Percentiles rank a stretch among this genome's conserved stretches.
Evolutionary conservation across 35 echinoderm and acorn worm genomes (phyloP).

Genomic region (Lytechinus pictus): DNA sequence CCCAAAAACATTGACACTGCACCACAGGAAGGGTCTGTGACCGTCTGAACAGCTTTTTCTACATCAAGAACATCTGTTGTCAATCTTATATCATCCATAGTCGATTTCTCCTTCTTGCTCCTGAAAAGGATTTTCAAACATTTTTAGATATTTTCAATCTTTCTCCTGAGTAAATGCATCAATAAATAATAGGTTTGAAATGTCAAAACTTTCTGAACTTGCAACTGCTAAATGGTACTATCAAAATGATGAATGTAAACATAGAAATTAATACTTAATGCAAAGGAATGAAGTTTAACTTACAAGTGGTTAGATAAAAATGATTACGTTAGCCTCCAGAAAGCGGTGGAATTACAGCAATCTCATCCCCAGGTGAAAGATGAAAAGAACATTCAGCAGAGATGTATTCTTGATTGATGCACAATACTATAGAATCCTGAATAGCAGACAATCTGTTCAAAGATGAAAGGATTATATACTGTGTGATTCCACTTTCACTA

Average conservation of each 20-base stretch:
- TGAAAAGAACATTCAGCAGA: constrained; percentile 30
- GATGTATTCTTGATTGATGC: constrained; percentile 88
- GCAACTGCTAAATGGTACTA: too few relatives aligned
- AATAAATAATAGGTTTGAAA: too few relatives aligned
- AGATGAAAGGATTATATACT: neutral
- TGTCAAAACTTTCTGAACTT: too few relatives aligned
- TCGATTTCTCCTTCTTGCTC: neutral
- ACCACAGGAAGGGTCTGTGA: constrained; percentile 78
- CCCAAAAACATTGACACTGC: constrained; percentile 90
- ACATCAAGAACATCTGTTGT: constrained; percentile 63
- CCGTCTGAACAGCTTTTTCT: constrained; percentile 65
- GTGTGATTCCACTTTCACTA: neutral
- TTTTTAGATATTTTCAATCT: neutral
- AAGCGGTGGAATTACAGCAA: constrained; percentile 93
- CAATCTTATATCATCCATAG: constrained; percentile 65
- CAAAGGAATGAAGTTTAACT: neutral
- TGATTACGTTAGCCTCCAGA: constrained; percentile 81
- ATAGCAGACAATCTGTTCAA: constrained; percentile 65
- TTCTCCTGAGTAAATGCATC: too few relatives aligned
- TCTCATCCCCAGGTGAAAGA: constrained; percentile 71
- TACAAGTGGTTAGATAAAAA: neutral
- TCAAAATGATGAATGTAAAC: too few relatives aligned
- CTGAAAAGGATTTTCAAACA: neutral
- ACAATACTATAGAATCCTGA: constrained; percentile 67
- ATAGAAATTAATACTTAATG: neutral